Percentiles rank a stretch among this genome's conserved stretches.
Evolutionary conservation across 2,113 vertebrate genomes (phyloP).

Genomic region (Delphinus delphis): DNA sequence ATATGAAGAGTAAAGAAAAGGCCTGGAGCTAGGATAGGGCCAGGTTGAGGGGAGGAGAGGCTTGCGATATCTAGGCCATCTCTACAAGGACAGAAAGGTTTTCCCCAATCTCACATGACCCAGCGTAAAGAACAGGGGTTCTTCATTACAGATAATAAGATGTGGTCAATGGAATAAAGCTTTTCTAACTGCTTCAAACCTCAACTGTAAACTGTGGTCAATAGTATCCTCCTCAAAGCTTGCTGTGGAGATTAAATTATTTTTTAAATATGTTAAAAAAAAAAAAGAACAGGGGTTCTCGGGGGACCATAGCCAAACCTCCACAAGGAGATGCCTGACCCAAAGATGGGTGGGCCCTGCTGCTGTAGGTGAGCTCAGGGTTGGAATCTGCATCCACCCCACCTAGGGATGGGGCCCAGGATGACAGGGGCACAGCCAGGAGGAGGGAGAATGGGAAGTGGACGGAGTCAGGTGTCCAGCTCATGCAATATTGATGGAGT

Average conservation of each 20-base stretch:
- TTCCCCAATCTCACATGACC: not conserved
- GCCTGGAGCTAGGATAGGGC: not conserved
- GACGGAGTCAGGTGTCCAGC: conserved; percentile 70
- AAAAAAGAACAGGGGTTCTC: too few species aligned
- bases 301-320: not conserved
- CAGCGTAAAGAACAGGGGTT: not conserved
- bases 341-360: not conserved
- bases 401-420: not conserved
- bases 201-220: not conserved
- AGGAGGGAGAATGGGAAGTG: conserved; percentile 65
- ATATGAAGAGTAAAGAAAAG: not conserved
- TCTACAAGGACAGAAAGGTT: not conserved
- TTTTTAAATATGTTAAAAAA: not conserved
- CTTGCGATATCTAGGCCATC: not conserved
- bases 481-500: conserved; percentile 73
- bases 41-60: not conserved
- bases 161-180: not conserved
- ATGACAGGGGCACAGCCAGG: conserved; percentile 2
- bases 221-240: not conserved
- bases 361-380: not conserved
- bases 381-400: not conserved
- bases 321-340: not conserved
- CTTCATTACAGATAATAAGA: not conserved
- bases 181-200: not conserved
- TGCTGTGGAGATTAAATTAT: not conserved